A percentile compares a stretch with the other conserved stretches of the same genome.
These are phyloP conservation scores for Sinopyrophorus schimmeli DNA, from an alignment of 2,888 invertebrate species.

Conservation along the genomic window DNA sequence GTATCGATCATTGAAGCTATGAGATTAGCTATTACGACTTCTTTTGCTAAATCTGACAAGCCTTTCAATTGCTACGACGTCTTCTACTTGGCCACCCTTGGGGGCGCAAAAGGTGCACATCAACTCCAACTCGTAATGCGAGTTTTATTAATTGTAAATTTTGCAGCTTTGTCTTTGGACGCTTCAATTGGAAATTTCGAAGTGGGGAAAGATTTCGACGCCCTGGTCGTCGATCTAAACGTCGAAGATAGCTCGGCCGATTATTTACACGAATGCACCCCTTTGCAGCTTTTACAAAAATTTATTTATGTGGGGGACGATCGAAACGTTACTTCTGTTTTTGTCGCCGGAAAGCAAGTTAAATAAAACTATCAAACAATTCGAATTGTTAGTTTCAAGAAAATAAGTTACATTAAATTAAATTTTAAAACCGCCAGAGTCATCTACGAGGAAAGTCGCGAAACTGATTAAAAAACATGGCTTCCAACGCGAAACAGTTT, in stretches of 20 bases:
- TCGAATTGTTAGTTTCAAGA: too few relatives aligned
- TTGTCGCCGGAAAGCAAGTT: conserved; percentile 70
- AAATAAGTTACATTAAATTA: too few relatives aligned
- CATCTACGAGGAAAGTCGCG: too few relatives aligned
- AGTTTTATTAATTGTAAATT: conserved; percentile 22
- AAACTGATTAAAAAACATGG: too few relatives aligned
- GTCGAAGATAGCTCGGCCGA: conserved; percentile 58
- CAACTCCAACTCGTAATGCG: neutral
- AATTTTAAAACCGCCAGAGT: too few relatives aligned
- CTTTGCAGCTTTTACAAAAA: conserved; percentile 69
- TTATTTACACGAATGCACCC: conserved; percentile 57
- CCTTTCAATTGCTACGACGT: conserved; percentile 74
- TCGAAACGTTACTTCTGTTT: conserved; percentile 76
- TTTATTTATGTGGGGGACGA: conserved; percentile 83
- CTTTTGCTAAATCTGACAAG: conserved; percentile 66
- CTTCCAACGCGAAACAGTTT: too few relatives aligned
- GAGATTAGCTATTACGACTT: conserved; percentile 72
- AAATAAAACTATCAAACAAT: too few relatives aligned
- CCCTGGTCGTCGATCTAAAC: conserved; percentile 73
- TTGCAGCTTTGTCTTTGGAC: conserved; percentile 73
- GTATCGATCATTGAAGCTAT: conserved; percentile 77
- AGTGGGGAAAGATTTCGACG: conserved; percentile 85
- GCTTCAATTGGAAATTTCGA: conserved; percentile 77
- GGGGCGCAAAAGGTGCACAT: conserved; percentile 75
- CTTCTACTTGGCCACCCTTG: conserved; percentile 83